Base-by-base conservation (phyloP, 2,797 vertebrate species). In the Onychomys torridus region DNA sequence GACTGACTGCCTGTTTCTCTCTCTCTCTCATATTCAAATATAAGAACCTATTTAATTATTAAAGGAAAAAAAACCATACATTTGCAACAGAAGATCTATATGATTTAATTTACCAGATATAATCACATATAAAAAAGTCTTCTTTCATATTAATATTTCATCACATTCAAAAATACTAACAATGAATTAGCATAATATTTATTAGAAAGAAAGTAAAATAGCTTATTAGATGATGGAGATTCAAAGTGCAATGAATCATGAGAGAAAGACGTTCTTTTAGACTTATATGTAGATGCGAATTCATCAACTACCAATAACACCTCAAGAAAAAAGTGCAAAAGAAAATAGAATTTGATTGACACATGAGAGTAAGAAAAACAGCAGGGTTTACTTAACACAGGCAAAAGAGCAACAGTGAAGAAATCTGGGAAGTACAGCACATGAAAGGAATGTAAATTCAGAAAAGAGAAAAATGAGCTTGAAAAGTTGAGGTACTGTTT, bases 141-240 rank as follows among this genome's bases (percentile, higher is more conserved):
- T 67, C 7, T 2, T 34, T 82, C 32, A 57, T 37, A 89, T 9
- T 5, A 77, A 93, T 9, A 90, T 8, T n/a, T 69, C 19, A 34
- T 4, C 27, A 32, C 43, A n/a, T 69, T 77, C 13, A 65, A 34
- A 57, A 23, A 10, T 29, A 8, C 5, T 2, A 37, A 23, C 8
- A 65, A 73, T 27, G n/a, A n/a, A 86, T 67, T 21, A 40, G 2
- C 55, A 10, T 16, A 81, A 77, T n/a, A 75, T n/a, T 34, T 81
- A 77, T 49, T 40, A 49, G 61, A 95, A 88, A 9, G 27, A 55
- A 32, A 81, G 40, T 43, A 23, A 76, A 46, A 73, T 9, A 63
- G 5, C 14, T 12, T 8, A 14, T 14, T 52, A 0, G 23, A 14
- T 0, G 40, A 0, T 59, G 0, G 21, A 49, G n/a, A 9, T 40